Percentiles rank a stretch among this genome's conserved stretches.
Evolutionary conservation across 2,113 vertebrate genomes (phyloP).

Genomic region (Melospiza georgiana): DNA sequence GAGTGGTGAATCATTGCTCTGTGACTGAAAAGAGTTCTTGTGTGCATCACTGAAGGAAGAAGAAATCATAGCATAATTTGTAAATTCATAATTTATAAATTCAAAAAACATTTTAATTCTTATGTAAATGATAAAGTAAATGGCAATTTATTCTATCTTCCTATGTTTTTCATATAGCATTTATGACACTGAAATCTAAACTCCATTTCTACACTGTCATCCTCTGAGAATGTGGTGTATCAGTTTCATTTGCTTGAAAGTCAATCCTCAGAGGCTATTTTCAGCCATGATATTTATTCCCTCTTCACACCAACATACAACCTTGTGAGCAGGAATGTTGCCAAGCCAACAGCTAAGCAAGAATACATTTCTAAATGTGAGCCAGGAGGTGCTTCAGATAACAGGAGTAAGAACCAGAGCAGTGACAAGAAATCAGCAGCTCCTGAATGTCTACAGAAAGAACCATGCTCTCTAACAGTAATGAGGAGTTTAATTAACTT

Average conservation of each 20-base stretch:
- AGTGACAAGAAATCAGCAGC: neutral
- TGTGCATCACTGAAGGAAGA: neutral
- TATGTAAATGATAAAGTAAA: neutral
- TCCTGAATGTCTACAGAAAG: neutral
- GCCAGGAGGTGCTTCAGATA: neutral
- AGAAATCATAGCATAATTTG: neutral
- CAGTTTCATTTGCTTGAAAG: neutral
- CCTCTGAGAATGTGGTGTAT: neutral
- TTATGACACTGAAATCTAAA: neutral
- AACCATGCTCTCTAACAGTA: rapidly evolving
- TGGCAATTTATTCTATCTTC: neutral
- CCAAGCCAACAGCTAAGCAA: neutral
- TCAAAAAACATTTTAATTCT: rapidly evolving
- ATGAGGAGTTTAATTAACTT: neutral
- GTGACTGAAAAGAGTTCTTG: neutral
- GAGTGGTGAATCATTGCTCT: neutral
- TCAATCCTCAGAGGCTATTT: neutral
- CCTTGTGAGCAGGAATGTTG: neutral
- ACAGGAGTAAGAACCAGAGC: neutral
- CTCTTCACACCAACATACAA: neutral
- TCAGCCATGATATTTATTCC: neutral
- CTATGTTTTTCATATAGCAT: neutral
- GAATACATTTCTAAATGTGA: neutral
- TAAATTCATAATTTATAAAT: neutral
- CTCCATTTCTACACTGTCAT: neutral